Evolutionary conservation across 2,888 invertebrate genomes (phyloP).

Genomic region (Oegoconia quadripuncta): DNA sequence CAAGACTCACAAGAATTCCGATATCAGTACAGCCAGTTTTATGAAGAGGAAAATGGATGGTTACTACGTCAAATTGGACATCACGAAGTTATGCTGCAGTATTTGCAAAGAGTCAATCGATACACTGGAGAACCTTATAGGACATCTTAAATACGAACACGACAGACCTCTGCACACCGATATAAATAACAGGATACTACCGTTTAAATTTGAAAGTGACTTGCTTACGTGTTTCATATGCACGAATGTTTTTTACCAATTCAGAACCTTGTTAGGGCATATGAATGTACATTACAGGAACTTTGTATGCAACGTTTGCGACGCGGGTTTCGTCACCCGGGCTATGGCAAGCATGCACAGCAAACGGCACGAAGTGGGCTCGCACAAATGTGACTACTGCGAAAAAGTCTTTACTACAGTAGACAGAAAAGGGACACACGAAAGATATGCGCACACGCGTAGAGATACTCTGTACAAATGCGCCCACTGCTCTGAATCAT

Average conservation of each 20-base stretch:
- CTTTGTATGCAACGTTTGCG: constrained; percentile 35
- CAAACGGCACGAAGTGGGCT: constrained; percentile 34
- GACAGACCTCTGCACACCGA: constrained; percentile 27
- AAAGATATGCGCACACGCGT: constrained; percentile 25
- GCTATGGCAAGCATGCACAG: constrained; percentile 20
- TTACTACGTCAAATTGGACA: constrained; percentile 44
- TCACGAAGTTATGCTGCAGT: constrained; percentile 25
- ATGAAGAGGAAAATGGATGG: constrained; percentile 32
- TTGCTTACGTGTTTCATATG: constrained; percentile 27
- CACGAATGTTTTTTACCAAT: constrained; percentile 18
- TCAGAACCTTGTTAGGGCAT: constrained; percentile 31
- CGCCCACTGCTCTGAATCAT: constrained; percentile 35
- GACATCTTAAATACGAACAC: constrained; percentile 21
- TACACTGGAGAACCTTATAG: constrained; percentile 8
- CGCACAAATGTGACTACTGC: constrained; percentile 46
- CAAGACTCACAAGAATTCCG: constrained; percentile 28
- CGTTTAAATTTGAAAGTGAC: constrained; percentile 39
- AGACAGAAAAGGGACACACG: constrained; percentile 49
- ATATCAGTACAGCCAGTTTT: too few relatives aligned
- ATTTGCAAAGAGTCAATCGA: constrained; percentile 9
- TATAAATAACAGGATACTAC: constrained; percentile 38
- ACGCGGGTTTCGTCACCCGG: constrained; percentile 36
- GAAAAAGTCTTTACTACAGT: constrained; percentile 51
- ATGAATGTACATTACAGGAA: constrained; percentile 45
- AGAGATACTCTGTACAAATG: constrained; percentile 28